phyloP scores from a whole-genome alignment of 2,888 invertebrate species.

The Drosophila koepferae region DNA sequence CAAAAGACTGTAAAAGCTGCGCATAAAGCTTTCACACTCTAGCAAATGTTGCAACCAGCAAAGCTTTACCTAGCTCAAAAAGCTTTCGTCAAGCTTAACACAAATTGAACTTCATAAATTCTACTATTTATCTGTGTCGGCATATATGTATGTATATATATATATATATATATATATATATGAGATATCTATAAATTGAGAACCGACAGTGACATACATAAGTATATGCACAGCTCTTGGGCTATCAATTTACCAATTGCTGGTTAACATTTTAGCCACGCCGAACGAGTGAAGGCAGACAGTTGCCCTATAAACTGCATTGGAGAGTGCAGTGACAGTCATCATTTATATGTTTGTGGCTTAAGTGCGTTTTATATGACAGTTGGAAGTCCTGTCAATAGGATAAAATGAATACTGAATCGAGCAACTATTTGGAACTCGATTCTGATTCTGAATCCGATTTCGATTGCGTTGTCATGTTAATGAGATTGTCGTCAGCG shows the following conservation, averaged over 20 bases:
- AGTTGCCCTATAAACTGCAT: conserved; percentile 19
- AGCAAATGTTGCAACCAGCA: conserved; percentile 24
- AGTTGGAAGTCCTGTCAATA: conserved; percentile 33
- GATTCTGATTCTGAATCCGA: conserved; percentile 15
- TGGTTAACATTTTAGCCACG: conserved; percentile 17
- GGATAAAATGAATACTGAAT: conserved; percentile 30
- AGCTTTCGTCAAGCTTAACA: background rate
- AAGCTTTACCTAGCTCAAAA: conserved; percentile 1
- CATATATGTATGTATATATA: background rate
- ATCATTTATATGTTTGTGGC: conserved; percentile 40
- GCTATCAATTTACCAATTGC: conserved; percentile 30
- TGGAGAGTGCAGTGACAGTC: conserved; percentile 35
- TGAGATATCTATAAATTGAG: background rate
- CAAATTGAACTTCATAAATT: background rate
- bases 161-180: background rate
- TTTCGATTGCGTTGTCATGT: conserved; percentile 60
- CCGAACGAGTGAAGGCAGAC: background rate
- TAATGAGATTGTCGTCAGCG: conserved; percentile 71
- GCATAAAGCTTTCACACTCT: background rate
- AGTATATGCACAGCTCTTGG: background rate
- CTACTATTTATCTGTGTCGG: background rate
- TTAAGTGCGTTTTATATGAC: conserved; percentile 48
- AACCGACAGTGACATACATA: conserved; percentile 2
- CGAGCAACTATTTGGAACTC: conserved; percentile 15
- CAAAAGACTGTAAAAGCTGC: conserved; percentile 28